phyloP scores from a whole-genome alignment of 2,888 invertebrate species.

The Tetanocera ferruginea region DNA sequence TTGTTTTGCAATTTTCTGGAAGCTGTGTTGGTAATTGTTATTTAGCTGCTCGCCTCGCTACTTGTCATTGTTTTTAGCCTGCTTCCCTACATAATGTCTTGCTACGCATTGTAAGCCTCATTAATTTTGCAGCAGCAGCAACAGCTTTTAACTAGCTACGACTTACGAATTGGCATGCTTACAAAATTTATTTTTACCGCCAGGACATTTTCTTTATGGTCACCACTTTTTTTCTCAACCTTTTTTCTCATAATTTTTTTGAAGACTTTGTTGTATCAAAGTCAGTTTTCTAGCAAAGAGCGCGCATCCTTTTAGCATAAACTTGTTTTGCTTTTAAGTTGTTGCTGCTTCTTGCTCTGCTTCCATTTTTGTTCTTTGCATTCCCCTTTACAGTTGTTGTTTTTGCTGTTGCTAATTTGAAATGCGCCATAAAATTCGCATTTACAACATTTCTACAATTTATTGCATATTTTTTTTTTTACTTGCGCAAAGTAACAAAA shows the following conservation, averaged over 20 bases:
- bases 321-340: neutral
- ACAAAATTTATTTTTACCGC: too few species aligned
- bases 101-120: neutral
- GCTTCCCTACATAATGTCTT: neutral
- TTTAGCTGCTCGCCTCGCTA: neutral
- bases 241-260: neutral
- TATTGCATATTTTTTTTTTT: slow-evolving; percentile 20
- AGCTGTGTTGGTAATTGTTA: neutral
- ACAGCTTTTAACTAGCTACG: too few species aligned
- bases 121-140: neutral
- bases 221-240: neutral
- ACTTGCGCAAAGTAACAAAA: slow-evolving; percentile 11
- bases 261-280: too few species aligned
- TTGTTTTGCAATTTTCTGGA: neutral
- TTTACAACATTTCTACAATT: slow-evolving; percentile 29
- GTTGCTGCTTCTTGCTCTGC: neutral
- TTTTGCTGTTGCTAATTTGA: slow-evolving; percentile 1
- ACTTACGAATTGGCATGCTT: too few species aligned
- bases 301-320: neutral
- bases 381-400: neutral
- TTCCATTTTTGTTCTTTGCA: neutral
- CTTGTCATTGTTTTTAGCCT: neutral
- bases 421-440: slow-evolving; percentile 31
- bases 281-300: too few species aligned
- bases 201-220: too few species aligned